Evolutionary conservation across 2,113 vertebrate species (phyloP).

Genomic region (Heterotilapia buettikoferi): DNA sequence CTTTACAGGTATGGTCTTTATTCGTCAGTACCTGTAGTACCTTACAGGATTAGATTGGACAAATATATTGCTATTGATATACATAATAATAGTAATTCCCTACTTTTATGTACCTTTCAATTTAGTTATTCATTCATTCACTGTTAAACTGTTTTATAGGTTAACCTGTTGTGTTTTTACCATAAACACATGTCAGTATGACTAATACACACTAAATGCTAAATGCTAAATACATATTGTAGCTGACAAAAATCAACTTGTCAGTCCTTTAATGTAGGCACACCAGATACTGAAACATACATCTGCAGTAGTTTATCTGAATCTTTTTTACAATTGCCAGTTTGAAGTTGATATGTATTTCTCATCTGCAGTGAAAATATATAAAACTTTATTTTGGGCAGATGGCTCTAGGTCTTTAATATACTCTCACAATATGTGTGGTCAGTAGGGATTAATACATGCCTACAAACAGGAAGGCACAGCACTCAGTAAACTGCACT

Average conservation of each 20-base stretch:
- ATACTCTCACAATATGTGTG: slow-evolving; percentile 10
- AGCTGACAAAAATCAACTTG: not conserved
- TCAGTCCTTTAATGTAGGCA: not conserved
- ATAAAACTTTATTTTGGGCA: not conserved
- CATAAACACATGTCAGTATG: not conserved
- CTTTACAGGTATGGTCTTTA: not conserved
- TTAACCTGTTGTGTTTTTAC: not conserved
- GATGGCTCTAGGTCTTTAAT: not conserved
- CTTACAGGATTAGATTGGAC: not conserved
- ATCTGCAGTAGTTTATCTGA: not conserved
- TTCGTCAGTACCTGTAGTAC: not conserved
- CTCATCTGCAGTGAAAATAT: not conserved
- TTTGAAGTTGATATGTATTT: not conserved
- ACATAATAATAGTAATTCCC: not conserved
- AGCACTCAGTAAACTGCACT: not conserved
- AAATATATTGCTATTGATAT: not conserved
- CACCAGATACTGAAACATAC: not conserved
- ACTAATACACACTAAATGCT: not conserved
- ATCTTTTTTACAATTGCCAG: not conserved
- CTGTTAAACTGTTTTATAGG: not conserved
- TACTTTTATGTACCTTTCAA: not conserved
- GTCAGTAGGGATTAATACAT: not conserved
- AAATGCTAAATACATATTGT: not conserved
- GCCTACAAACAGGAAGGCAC: not conserved
- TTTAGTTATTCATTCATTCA: not conserved